phyloP scores from a whole-genome alignment of 2,797 vertebrate genomes.

The Chrysocyon brachyurus region DNA sequence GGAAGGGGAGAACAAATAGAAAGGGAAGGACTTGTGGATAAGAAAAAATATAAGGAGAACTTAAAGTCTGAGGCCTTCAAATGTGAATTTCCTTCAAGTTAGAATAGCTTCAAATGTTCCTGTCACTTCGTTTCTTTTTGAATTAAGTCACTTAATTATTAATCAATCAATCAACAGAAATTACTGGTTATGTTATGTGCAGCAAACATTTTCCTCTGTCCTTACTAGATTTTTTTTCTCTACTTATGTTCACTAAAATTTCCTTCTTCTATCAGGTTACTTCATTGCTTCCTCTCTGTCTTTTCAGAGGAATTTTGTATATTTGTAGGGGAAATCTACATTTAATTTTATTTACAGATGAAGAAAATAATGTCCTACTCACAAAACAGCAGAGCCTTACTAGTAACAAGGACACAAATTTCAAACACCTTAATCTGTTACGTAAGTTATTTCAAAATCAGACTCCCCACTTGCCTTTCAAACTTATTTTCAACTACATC shows the following conservation, averaged over 20 bases:
- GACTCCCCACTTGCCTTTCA: not conserved
- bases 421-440: not conserved
- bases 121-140: not conserved
- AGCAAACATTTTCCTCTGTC: not conserved
- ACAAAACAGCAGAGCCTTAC: not conserved
- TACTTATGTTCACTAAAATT: not conserved
- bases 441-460: not conserved
- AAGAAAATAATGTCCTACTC: not conserved
- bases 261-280: not conserved
- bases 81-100: conserved; percentile 21
- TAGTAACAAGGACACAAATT: not conserved
- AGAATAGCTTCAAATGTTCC: not conserved
- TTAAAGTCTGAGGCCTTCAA: not conserved
- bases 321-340: not conserved
- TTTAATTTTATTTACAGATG: not conserved
- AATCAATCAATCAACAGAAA: not conserved
- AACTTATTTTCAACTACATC: not conserved
- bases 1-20: not conserved
- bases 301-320: no score
- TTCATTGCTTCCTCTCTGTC: not conserved
- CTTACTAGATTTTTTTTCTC: not conserved
- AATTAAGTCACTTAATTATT: not conserved
- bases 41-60: not conserved
- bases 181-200: not conserved
- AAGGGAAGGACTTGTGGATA: not conserved